phyloP scores from a whole-genome alignment of 1,140 invertebrate genomes.

The Sweltsa coloradensis region DNA sequence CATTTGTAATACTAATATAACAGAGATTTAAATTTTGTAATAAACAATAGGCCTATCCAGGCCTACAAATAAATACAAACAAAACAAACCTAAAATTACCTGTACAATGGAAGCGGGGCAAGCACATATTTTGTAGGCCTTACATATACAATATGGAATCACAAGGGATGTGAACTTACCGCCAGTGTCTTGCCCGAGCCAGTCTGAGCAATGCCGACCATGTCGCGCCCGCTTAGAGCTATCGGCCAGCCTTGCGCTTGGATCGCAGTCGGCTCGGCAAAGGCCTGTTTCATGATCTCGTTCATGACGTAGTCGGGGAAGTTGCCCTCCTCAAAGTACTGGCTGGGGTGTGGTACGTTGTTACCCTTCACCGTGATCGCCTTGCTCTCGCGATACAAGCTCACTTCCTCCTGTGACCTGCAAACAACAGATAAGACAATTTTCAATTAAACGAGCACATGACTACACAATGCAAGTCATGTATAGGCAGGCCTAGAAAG shows the following conservation, averaged over 20 bases:
- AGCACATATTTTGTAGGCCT: neutral
- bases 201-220: conserved; percentile 90
- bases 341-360: conserved; percentile 42
- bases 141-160: no score
- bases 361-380: conserved; percentile 46
- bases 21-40: no score
- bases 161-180: conserved; percentile 23
- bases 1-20: no score
- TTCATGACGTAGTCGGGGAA: conserved; percentile 59
- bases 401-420: conserved; percentile 23
- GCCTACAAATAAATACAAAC: neutral
- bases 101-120: neutral
- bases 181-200: conserved; percentile 81
- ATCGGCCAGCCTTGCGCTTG: conserved; percentile 90
- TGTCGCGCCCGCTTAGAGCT: conserved; percentile 77
- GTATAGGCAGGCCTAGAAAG: no score
- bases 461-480: no score
- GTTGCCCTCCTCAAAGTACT: conserved; percentile 60
- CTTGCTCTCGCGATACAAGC: conserved; percentile 36
- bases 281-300: conserved; percentile 36
- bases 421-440: conserved; percentile 7
- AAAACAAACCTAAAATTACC: neutral
- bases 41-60: neutral
- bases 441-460: neutral
- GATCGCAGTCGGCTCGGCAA: conserved; percentile 73